Percentiles rank a stretch among this genome's conserved stretches.
phyloP scores from a whole-genome alignment of 2,888 invertebrate species.

The Teinopalpus imperialis region DNA sequence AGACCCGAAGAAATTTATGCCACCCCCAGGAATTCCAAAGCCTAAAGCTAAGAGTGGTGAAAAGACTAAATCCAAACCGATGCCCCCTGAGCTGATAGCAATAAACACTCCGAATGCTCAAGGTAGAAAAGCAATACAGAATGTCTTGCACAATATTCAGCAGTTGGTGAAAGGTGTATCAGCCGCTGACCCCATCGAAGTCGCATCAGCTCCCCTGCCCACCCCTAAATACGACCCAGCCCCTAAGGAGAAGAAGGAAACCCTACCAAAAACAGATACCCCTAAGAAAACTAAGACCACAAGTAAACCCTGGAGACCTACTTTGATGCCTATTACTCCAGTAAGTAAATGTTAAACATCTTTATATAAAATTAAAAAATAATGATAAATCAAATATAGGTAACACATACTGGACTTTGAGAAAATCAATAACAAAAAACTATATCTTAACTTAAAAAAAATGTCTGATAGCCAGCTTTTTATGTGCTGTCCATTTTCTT shows the following conservation, averaged over 20 bases:
- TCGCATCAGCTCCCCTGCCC: conserved; percentile 62
- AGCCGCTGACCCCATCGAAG: conserved; percentile 69
- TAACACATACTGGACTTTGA: too few relatives aligned
- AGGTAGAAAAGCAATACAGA: conserved; percentile 71
- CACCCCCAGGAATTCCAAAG: conserved; percentile 53
- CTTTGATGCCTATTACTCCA: conserved; percentile 85
- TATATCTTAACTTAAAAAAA: too few relatives aligned
- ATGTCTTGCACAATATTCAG: conserved; percentile 72
- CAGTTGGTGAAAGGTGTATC: conserved; percentile 74
- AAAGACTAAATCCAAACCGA: conserved; percentile 56
- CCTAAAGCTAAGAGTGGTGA: conserved; percentile 48
- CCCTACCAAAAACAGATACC: conserved; percentile 50
- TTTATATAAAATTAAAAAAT: too few relatives aligned
- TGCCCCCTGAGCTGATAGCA: conserved; percentile 83
- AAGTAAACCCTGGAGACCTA: conserved; percentile 87
- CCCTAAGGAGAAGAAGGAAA: conserved; percentile 50
- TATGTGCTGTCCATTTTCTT: too few relatives aligned
- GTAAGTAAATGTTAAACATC: conserved; percentile 45
- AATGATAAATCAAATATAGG: too few relatives aligned
- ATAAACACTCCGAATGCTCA: conserved; percentile 76
- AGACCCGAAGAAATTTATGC: conserved; percentile 60
- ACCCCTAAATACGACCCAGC: conserved; percentile 42
- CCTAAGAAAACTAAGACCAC: conserved; percentile 73
- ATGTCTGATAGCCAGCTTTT: too few relatives aligned
- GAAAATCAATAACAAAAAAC: too few relatives aligned